Conservation (phyloP, 1,140 invertebrate genomes). For the Drosophila truncata region DNA sequence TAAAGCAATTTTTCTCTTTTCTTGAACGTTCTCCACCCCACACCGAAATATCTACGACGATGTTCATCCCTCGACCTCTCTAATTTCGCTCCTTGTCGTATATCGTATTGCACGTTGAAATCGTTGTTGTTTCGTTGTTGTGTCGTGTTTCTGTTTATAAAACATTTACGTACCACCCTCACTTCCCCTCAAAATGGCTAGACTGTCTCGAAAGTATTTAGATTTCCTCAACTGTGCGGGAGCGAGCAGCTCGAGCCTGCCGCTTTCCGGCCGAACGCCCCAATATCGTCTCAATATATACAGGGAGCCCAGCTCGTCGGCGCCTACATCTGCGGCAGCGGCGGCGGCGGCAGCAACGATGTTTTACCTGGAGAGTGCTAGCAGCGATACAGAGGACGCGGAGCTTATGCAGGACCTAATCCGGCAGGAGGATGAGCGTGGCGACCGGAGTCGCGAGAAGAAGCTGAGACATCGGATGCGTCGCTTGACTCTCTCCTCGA, state of each 20-base stretch:
- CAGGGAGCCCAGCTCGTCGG: constrained; percentile 53
- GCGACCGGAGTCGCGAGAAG: constrained; percentile 78
- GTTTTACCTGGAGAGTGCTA: constrained; percentile 71
- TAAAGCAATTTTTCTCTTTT: constrained; percentile 67
- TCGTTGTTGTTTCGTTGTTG: constrained; percentile 57
- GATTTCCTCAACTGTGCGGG: constrained; percentile 73
- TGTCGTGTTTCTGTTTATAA: constrained; percentile 58
- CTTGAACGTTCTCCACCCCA: constrained; percentile 64
- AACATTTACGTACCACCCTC: constrained; percentile 31
- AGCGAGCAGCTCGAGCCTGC: constrained; percentile 62
- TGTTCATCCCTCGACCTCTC: constrained; percentile 51
- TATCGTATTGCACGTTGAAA: constrained; percentile 64
- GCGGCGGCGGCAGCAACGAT: constrained; percentile 64
- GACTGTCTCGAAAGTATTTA: constrained; percentile 65
- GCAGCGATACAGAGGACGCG: constrained; percentile 72
- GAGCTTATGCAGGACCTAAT: constrained; percentile 85
- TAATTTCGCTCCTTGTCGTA: constrained; percentile 60
- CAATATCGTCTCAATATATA: constrained; percentile 70
- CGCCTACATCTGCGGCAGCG: constrained; percentile 44
- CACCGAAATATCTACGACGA: constrained; percentile 54
- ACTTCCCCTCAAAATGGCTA: constrained; percentile 29
- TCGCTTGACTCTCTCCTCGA: constrained; percentile 87
- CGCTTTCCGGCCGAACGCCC: constrained; percentile 57
- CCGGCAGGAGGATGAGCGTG: constrained; percentile 87
- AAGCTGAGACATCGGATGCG: constrained; percentile 86